Conservation (phyloP, 2,113 vertebrate species). For the Sitta europaea region DNA sequence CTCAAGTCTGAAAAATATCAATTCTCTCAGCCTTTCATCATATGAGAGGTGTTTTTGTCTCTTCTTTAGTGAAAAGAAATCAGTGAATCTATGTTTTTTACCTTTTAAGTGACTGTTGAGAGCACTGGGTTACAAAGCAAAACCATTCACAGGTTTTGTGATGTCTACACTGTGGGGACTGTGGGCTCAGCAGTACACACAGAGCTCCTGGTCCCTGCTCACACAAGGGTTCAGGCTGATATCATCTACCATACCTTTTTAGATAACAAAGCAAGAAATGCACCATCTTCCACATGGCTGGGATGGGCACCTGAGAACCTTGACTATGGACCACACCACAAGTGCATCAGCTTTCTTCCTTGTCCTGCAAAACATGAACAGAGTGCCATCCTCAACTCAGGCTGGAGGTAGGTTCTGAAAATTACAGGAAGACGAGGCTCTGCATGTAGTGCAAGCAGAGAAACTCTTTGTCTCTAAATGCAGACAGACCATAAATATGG, state of each 20-base stretch:
- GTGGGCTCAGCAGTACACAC: accelerated
- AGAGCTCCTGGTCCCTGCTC: not conserved
- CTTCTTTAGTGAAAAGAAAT: not conserved
- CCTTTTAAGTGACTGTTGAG: not conserved
- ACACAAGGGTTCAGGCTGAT: not conserved
- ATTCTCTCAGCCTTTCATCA: not conserved
- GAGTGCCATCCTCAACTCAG: not conserved
- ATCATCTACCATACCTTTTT: not conserved
- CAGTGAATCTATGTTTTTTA: not conserved
- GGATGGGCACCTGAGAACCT: accelerated
- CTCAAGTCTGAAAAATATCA: not conserved
- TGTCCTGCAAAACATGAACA: not conserved
- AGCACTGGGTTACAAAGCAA: not conserved
- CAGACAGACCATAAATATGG: not conserved
- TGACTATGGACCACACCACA: no score
- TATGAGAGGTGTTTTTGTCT: not conserved
- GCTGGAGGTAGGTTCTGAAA: not conserved
- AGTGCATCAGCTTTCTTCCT: not conserved
- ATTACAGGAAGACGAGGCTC: not conserved
- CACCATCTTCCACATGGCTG: not conserved
- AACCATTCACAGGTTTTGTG: not conserved
- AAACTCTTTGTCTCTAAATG: not conserved
- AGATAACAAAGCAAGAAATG: not conserved
- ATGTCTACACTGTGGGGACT: accelerated
- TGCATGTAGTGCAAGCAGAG: not conserved